Base-by-base conservation (phyloP, 2,113 vertebrate genomes). In the Tragelaphus scriptus region DNA sequence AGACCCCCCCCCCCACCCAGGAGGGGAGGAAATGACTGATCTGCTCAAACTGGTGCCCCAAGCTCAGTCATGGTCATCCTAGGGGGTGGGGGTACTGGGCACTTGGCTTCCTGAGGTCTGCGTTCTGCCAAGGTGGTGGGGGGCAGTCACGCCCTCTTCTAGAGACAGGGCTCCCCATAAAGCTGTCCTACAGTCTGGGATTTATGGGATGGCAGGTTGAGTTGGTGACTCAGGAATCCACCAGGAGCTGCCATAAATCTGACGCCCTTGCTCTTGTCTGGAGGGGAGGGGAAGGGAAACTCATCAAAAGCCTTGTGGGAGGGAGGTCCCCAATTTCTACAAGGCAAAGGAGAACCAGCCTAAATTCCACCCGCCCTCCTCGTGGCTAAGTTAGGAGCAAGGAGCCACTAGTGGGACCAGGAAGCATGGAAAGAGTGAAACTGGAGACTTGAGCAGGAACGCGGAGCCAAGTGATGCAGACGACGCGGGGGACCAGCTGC, bases 91-190 rank as follows among this genome's bases (percentile, higher is more conserved):
- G 1, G 47, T 13, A 0, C 4, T 9, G 30, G 77, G 84, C 40
- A 10, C 93, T 80, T 26, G 80, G 61, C n/a, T 84, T 25, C 26
- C 26, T 26, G 58, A 40, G 56, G 16, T 55, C 55, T 91, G 82
- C 49, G 55, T 55, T 95, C 53, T 51, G 7, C 63, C 81, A 80
- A 85, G 79, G 87, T 17, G 30, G 63, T 7, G 12, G 49, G 61
- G 68, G 80, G 25, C 51, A 40, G 58, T 32, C 95, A 95, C 5
- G 5, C 71, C 90, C 28, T n/a, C 58, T 94, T 93, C 89, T 95
- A 68, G 93, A 93, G 85, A 71, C 58, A 95, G 84, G 93, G 55
- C 26, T 65, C 30, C 96, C 49, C 61, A 49, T 80, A 94, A 96
- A 90, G 77, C 88, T 2, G 1, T 56, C 87, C 28, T 53, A 23